Conservation (phyloP, 2,113 vertebrate genomes). For the Parotia lawesii region DNA sequence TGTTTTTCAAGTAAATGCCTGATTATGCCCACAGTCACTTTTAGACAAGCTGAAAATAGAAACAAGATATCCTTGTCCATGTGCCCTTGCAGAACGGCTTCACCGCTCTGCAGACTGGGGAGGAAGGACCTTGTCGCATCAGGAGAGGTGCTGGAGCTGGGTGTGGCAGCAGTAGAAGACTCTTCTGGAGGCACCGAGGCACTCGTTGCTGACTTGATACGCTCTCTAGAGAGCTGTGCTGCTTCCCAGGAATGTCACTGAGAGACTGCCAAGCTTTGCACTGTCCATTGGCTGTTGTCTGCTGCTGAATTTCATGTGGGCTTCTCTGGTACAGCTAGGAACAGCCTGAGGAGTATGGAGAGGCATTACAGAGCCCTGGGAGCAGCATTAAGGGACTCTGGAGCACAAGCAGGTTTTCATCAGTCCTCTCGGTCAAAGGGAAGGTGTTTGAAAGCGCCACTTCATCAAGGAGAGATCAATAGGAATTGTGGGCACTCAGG, state of each 20-base stretch:
- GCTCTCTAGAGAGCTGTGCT: not conserved
- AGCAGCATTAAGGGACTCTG: not conserved
- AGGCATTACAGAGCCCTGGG: not conserved
- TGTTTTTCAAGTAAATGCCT: not conserved
- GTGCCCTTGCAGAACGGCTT: not conserved
- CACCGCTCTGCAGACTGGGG: not conserved
- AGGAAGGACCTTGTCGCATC: not conserved
- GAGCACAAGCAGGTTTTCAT: not conserved
- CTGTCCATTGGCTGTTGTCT: not conserved
- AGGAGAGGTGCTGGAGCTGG: not conserved
- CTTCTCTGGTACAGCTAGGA: not conserved
- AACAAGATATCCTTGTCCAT: not conserved
- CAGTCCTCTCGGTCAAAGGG: not conserved
- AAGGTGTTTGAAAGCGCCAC: not conserved
- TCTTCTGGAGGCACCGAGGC: not conserved
- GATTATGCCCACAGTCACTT: not conserved
- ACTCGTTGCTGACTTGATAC: accelerated
- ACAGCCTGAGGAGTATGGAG: not conserved
- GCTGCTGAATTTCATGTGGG: not conserved
- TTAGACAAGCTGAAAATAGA: not conserved
- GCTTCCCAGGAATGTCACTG: not conserved
- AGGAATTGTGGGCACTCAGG: not conserved
- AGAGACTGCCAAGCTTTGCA: not conserved
- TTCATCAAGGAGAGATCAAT: not conserved
- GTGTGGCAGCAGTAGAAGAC: not conserved